Evolutionary conservation across 2,113 vertebrate species (phyloP).

Genomic region (Vidua chalybeata): DNA sequence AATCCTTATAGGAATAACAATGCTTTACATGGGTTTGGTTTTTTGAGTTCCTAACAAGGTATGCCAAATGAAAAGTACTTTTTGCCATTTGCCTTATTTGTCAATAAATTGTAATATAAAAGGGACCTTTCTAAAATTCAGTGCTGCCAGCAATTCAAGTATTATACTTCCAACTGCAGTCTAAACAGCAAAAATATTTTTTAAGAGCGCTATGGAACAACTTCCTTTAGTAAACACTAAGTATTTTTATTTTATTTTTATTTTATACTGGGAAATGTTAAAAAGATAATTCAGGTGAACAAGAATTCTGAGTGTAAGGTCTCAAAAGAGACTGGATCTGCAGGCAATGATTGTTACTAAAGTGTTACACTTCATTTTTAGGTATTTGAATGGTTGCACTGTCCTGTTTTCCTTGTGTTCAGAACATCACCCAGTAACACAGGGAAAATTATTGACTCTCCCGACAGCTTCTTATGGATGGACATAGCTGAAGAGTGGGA

Average conservation of each 20-base stretch:
- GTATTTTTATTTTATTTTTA: background rate
- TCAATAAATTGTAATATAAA: background rate
- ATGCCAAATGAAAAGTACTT: background rate
- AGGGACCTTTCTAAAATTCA: background rate
- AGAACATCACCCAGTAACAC: background rate
- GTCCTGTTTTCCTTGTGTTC: background rate
- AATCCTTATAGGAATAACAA: constrained; percentile 34
- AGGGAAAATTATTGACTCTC: background rate
- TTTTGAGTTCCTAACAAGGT: background rate
- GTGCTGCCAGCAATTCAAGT: background rate
- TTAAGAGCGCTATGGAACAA: background rate
- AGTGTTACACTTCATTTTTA: background rate
- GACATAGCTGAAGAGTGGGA: background rate
- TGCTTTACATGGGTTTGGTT: background rate
- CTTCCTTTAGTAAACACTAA: background rate
- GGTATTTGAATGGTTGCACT: background rate
- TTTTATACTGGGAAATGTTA: background rate
- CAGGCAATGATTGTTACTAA: background rate
- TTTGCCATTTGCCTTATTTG: background rate
- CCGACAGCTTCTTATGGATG: background rate
- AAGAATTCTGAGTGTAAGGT: background rate
- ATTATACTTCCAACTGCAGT: background rate
- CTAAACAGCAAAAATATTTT: background rate
- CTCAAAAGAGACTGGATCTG: background rate
- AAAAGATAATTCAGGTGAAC: background rate